Conservation (phyloP, 2,888 invertebrate species). For the Malthinus seriepunctatus region DNA sequence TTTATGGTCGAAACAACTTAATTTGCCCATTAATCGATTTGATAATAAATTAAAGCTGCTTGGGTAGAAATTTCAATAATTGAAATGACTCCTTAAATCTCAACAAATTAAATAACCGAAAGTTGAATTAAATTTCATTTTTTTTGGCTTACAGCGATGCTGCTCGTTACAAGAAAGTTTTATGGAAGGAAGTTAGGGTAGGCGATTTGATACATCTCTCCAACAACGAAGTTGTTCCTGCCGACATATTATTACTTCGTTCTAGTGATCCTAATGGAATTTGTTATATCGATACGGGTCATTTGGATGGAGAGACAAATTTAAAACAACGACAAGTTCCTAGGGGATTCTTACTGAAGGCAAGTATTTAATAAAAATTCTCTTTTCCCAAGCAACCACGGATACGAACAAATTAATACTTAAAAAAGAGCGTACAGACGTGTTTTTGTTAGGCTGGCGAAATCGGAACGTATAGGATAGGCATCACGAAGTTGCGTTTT, state of each 20-base stretch:
- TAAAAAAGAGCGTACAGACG: too few species aligned
- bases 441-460: too few species aligned
- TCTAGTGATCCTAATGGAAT: constrained; percentile 87
- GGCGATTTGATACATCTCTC: constrained; percentile 95
- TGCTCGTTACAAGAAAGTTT: constrained; percentile 79
- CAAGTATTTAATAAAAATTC: constrained; percentile 42
- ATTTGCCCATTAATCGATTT: too few species aligned
- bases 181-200: constrained; percentile 90
- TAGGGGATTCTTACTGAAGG: constrained; percentile 74
- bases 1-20: too few species aligned
- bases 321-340: constrained; percentile 89
- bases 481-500: too few species aligned
- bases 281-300: constrained; percentile 94
- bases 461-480: too few species aligned
- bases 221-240: constrained; percentile 95
- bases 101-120: neutral
- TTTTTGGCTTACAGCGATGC: constrained; percentile 68
- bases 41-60: too few species aligned
- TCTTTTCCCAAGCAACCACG: too few species aligned
- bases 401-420: too few species aligned
- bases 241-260: constrained; percentile 87
- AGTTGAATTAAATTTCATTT: neutral
- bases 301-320: constrained; percentile 95
- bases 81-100: neutral
- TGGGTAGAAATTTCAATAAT: too few species aligned